These are phyloP conservation scores for Stomatorhinus ivindoensis DNA, from an alignment of 2,113 vertebrate species.

Conservation along the genomic window DNA sequence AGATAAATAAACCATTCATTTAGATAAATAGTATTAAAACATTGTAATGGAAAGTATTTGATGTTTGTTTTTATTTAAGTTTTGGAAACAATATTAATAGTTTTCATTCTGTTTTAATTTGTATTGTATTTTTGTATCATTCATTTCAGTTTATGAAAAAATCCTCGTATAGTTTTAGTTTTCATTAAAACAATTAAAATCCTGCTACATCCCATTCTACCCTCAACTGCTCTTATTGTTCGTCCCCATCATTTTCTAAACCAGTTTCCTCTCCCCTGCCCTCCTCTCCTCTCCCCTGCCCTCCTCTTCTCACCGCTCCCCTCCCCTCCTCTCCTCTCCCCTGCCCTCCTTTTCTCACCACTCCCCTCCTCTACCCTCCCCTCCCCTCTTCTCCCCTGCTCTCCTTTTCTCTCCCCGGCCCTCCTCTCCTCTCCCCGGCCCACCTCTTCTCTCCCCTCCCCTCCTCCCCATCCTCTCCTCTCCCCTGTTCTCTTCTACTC, in stretches of 20 bases:
- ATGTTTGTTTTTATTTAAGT: background rate
- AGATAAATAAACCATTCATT: background rate
- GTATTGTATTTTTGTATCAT: background rate
- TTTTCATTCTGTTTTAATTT: background rate
- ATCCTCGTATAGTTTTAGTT: background rate
- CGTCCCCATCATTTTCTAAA: background rate
- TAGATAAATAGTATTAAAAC: background rate
- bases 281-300: too few relatives aligned
- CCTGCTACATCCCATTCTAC: background rate
- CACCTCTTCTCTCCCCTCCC: background rate
- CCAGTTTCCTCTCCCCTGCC: background rate
- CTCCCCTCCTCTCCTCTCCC: too few relatives aligned
- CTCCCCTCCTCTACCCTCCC: too few relatives aligned
- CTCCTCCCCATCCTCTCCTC: too few relatives aligned
- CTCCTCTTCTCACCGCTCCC: too few relatives aligned
- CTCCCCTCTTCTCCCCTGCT: too few relatives aligned
- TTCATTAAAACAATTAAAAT: background rate
- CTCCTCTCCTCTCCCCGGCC: background rate
- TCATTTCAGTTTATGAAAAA: background rate
- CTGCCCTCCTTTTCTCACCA: too few relatives aligned
- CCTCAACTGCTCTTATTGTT: background rate
- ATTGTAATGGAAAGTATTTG: background rate
- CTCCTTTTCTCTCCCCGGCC: too few relatives aligned
- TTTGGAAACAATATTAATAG: background rate
- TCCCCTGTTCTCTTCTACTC: background rate